Evolutionary conservation across 2,888 invertebrate genomes (phyloP), one percentile per base, ranked within the genome.

Genomic region (Microctonus brassicae): DNA sequence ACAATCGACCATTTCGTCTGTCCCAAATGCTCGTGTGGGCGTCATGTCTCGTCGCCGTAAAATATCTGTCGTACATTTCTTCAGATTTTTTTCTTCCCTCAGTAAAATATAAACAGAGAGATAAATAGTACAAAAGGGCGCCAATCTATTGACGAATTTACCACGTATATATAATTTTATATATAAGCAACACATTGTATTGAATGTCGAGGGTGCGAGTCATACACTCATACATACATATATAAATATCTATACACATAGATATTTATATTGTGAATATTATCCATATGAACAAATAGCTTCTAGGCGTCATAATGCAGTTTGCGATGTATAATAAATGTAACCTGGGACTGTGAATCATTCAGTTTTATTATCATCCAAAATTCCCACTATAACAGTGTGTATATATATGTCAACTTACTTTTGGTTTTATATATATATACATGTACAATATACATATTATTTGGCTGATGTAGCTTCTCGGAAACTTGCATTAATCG

Each of bases 21-120:
- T 33, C 39, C 17, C 66, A 63, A 52, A 74, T 76, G 75, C 77
- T 76, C 74, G 77, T 75, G 77, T 75, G 77, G 78, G 79, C 74
- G 78, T 77, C 71, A 79, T 58, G 53, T 61, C 61, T 62, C 53
- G 47, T 24, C 34, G 29, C 33, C 61, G 62, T 76, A 74, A 76
- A 74, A 74, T 69, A 74, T 69, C 70, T 58, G 70, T 69, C 72
- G 47, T 47, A 73, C 72, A 67, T 76, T 72, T 69, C 65, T 73
- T 60, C 70, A 69, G 72, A 76, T 76, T 76, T 53, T n/a, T 52
- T 42, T 24, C 11, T 29, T 33, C 34, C 53, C 61, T 26, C 42
- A 36, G 64, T 20, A 11, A n/a, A 29, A 33, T 5, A n/a, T 5
- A n/a, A 4, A 47, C 7, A 17, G 17, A n/a, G 47, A 47, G n/a